Evolutionary conservation across 2,113 vertebrate species (phyloP), one percentile per base, ranked within the genome.

Genomic region (Xiphophorus maculatus): DNA sequence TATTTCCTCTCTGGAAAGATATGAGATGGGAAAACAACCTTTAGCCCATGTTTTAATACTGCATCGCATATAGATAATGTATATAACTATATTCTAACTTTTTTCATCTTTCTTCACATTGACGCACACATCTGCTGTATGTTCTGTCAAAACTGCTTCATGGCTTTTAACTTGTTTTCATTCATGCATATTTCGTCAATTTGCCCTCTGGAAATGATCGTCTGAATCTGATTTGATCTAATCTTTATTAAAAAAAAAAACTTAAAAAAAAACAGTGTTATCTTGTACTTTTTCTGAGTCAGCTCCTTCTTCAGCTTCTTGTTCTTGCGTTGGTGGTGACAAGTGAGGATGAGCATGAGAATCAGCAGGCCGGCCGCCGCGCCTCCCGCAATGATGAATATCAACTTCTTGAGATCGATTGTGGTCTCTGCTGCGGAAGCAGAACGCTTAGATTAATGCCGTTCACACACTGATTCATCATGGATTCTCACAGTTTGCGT

Each of bases 301-400:
- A 98, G 96, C 90, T 96, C 95, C 84, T 78, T 92, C 76, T 95
- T 91, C 88, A 98, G 95, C 64, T 92, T 93, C 83, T 93, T 93
- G 82, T 96, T 97, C 83, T 94, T 97, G 76, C 93, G 91, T 19
- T 94, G 96, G 85, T 98, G 96, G 82, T 97, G 94, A 1, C 95
- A 95, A 1, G 95, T 96, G 90, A 98, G 93, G n/a, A 90, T 64
- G 27, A 97, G 87, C 71, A 99, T 95, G 2, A 96, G 70, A 37
- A 96, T 77, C 71, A 99, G 91, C 61, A 98, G 76, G 25, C 93
- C 85, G 0, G 82, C 93, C 0, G 95, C 95, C 3, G 93, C 92
- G 0, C 90, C 91, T 0, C 95, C 96, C 32, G 97, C 91, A 0
- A 94, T 93, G 65, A 94, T 93, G 65, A 96, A 91, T 89, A 98